A percentile compares a stretch with the other conserved stretches of the same genome.
Evolutionary conservation across 2,113 vertebrate species (phyloP).

Genomic region (Ciconia boyciana): DNA sequence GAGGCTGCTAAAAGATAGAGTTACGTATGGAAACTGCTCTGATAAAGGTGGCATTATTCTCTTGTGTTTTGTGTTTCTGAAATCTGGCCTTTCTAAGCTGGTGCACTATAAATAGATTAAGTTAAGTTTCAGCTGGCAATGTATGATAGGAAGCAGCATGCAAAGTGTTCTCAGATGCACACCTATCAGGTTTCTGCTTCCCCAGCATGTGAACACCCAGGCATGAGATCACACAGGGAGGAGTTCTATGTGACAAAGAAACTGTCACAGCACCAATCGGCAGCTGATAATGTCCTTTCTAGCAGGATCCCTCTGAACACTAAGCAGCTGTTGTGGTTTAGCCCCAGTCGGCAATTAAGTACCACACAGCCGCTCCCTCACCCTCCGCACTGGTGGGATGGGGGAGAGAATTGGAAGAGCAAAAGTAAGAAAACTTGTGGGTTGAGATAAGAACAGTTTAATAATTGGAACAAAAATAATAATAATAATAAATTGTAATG

Average conservation of each 20-base stretch:
- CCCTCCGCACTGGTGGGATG: no score
- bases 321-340: not conserved
- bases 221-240: not conserved
- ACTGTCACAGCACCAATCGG: not conserved
- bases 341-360: no score
- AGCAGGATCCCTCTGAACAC: not conserved
- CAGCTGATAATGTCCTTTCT: not conserved
- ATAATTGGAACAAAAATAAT: no score
- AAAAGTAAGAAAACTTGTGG: no score
- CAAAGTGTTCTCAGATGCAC: not conserved
- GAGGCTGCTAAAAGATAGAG: not conserved
- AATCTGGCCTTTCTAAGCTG: not conserved
- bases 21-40: not conserved
- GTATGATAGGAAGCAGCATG: not conserved
- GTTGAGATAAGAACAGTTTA: no score
- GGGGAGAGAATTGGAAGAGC: no score
- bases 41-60: not conserved
- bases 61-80: not conserved
- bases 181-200: not conserved
- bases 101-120: not conserved
- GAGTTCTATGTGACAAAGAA: not conserved
- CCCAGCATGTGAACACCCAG: not conserved
- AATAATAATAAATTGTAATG: no score
- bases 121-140: not conserved
- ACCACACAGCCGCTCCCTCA: no score